Base-by-base conservation (phyloP, 2,797 vertebrate species). In the Chrysocyon brachyurus region DNA sequence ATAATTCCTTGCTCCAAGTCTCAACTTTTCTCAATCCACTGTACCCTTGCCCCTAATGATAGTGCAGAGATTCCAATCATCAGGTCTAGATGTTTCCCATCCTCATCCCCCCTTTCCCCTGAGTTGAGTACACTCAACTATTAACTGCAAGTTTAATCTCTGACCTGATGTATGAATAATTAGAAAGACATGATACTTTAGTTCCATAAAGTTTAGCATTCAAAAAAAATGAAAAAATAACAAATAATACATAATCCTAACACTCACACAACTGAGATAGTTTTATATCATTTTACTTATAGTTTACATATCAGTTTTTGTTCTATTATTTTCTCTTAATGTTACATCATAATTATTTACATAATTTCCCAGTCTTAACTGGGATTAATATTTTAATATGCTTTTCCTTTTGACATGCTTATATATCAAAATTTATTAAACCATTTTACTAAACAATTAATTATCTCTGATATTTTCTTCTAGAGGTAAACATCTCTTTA, bases 291-390 rank as follows among this genome's bases (percentile, higher is more conserved):
- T 82, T 89, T 49, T 22, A 72, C n/a, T 91, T 10, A 26, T 40
- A 64, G 57, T 52, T 59, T 97, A 21, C 8, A 2, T 52, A 91
- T 66, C 5, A 56, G 24, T 83, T 87, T 92, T 49, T 79, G 8
- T 56, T 87, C 16, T 90, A 59, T 91, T 70, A 84, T 68, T 77
- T 87, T 81, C 40, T 7, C 4, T 84, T 77, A 46, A 57, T 59
- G 57, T 36, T 79, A 66, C 8, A 36, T 82, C 54, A 78, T 87
- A 90, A 97, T 26, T 94, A 87, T 91, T 84, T 79, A 8, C 12
- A 91, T 73, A 77, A 0, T 75, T 90, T 63, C n/a, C 63, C 40
- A 83, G 52, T 88, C 11, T 59, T 68, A 52, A 73, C 64, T 36
- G 36, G 36, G 5, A 61, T 87, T 33, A 91, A 19, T 78, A 87